These are phyloP conservation scores for Bagarius yarrelli DNA, from an alignment of 2,113 vertebrate species.

Conservation along the genomic window DNA sequence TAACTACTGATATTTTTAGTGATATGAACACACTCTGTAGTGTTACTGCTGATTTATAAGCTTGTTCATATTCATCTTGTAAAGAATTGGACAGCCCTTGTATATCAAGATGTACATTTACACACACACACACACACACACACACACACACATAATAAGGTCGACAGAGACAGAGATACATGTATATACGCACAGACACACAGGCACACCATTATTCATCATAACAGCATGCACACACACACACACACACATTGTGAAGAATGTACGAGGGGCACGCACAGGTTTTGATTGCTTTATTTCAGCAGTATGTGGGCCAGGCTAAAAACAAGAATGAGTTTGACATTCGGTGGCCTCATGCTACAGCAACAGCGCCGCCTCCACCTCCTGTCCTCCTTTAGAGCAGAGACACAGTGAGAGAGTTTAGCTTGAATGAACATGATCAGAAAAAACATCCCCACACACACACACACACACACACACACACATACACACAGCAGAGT, in stretches of 20 bases:
- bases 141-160: constrained; percentile 23
- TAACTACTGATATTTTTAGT: neutral
- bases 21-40: neutral
- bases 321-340: constrained; percentile 57
- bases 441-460: constrained; percentile 9
- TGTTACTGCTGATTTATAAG: neutral
- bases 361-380: constrained; percentile 18
- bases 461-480: constrained; percentile 25
- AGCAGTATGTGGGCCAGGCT: constrained; percentile 45
- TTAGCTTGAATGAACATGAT: constrained; percentile 30
- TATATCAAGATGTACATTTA: neutral
- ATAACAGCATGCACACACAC: constrained; percentile 2
- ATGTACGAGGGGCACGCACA: constrained; percentile 16
- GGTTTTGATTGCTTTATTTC: constrained; percentile 50
- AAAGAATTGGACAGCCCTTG: neutral
- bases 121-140: constrained; percentile 7
- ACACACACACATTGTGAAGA: constrained; percentile 3
- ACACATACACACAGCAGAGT: constrained; percentile 10
- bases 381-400: constrained; percentile 31
- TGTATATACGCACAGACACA: neutral
- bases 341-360: constrained; percentile 30
- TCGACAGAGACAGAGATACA: neutral
- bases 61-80: neutral
- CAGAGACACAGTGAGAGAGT: constrained; percentile 20
- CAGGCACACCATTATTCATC: neutral